These are phyloP conservation scores for Dascyllus trimaculatus DNA, from an alignment of 2,113 vertebrate species.

Conservation along the genomic window DNA sequence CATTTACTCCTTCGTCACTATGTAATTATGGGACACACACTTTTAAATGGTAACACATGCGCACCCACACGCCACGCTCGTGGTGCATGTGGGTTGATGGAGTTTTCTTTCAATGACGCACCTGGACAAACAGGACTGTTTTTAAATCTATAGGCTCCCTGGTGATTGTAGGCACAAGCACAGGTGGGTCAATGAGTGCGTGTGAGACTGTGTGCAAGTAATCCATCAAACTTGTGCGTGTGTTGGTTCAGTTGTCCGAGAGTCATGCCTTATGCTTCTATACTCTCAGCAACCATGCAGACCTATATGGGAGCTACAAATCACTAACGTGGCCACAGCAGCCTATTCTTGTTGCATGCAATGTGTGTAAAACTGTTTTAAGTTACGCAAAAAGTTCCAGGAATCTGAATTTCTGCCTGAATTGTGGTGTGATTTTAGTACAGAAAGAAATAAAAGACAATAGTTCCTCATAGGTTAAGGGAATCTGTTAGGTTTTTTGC, in stretches of 20 bases:
- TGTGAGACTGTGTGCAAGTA: constrained; percentile 8
- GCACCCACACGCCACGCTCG: constrained; percentile 6
- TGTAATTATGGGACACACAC: constrained; percentile 68
- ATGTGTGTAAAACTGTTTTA: neutral
- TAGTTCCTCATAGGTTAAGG: too few relatives aligned
- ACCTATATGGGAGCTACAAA: neutral
- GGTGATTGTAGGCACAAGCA: constrained; percentile 2
- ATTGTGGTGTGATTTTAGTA: too few relatives aligned
- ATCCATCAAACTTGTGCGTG: constrained; percentile 17
- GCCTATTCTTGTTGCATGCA: neutral
- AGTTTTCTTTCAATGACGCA: constrained; percentile 63
- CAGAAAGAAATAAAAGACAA: too few relatives aligned
- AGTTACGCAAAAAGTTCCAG: neutral
- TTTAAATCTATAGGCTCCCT: constrained; percentile 14
- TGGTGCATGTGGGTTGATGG: constrained; percentile 7
- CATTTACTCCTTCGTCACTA: constrained; percentile 72
- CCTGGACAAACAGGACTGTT: constrained; percentile 76
- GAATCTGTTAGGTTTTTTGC: too few relatives aligned
- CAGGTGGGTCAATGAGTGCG: constrained; percentile 10
- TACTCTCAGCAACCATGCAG: neutral
- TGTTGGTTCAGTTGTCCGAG: neutral
- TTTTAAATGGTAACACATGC: constrained; percentile 59
- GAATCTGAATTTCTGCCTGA: too few relatives aligned
- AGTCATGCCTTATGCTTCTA: neutral
- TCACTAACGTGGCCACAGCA: neutral